phyloP scores from a whole-genome alignment of 2,888 invertebrate species.

The Stenodema calcarata region DNA sequence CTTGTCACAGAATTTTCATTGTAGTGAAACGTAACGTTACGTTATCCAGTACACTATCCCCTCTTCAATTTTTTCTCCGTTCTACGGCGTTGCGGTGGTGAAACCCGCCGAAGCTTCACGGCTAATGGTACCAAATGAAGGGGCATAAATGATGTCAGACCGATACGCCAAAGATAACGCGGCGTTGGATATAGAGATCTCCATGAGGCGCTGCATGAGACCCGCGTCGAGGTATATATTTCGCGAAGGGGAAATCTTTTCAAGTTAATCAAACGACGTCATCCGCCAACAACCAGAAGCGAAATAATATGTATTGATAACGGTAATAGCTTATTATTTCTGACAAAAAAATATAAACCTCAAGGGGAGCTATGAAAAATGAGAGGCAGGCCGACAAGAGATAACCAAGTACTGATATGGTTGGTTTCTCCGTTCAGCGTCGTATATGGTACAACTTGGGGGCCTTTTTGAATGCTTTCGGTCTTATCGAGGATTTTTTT shows the following conservation, averaged over 20 bases:
- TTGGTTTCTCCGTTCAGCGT: neutral
- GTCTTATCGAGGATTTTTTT: neutral
- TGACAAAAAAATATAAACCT: neutral
- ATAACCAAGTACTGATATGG: neutral
- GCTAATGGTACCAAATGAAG: neutral
- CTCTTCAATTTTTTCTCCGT: no score
- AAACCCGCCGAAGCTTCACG: neutral
- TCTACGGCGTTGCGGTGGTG: no score
- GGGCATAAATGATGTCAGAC: neutral
- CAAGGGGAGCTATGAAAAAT: slow-evolving; percentile 16
- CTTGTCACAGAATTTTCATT: no score
- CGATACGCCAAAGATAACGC: neutral
- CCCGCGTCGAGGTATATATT: neutral
- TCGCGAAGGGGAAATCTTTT: neutral
- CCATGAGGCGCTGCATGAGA: neutral
- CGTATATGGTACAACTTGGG: slow-evolving; percentile 1
- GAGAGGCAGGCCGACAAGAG: neutral
- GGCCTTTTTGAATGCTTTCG: neutral
- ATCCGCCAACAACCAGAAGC: slow-evolving; percentile 23
- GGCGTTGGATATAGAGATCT: neutral
- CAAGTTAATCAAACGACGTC: neutral
- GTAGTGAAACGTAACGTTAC: no score
- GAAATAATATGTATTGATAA: slow-evolving; percentile 13
- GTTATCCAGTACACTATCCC: no score
- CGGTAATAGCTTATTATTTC: slow-evolving; percentile 7